Base-by-base conservation (phyloP, 2,113 vertebrate species). In the Mesocricetus auratus region DNA sequence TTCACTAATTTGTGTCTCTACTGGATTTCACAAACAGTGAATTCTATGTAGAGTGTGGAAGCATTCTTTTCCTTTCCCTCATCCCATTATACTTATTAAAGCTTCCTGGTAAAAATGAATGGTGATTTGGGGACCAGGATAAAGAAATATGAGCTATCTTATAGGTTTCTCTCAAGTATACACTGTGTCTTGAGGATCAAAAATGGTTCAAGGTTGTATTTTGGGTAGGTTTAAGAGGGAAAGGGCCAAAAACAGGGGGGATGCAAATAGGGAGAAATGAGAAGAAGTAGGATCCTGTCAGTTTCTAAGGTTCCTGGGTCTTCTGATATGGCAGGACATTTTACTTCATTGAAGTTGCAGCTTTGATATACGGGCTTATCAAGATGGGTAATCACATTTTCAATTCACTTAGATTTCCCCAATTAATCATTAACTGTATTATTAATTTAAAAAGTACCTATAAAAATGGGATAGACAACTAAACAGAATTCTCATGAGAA, bases 381-480 rank as follows among this genome's bases (percentile, higher is more conserved):
- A 58, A 26, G 2, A 15, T 82, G 22, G 12, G 36, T 10, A 22
- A 21, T 58, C 45, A 69, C 29, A 21, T 86, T 89, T 87, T 8
- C 19, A 73, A 71, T 12, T 4, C 36, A 8, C 62, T 92, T 58
- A 66, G 9, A 26, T 42, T 47, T 6, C 9, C 10, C 56, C 92
- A 17, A 90, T 87, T 92, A 71, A 95, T 71, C 62, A 9, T 68
- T 90, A 90, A 75, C 83, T 7, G 56, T 3, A 21, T 6, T 71
- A 10, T 83, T 90, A 7, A 73, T 47, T 85, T 4, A 81, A 95
- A 95, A 91, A 58, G 75, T 71, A 31, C 66, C 6, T 58, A 68
- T 91, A 68, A n/a, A n/a, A n/a, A n/a, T n/a, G n/a, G n/a, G n/a
- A 53, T 12, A 53, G 50, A 53, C 11, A n/a, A n/a, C 50, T 53